Evolutionary conservation across 2,113 vertebrate species (phyloP), one percentile per base, ranked within the genome.

Genomic region (Tangachromis dhanisi): DNA sequence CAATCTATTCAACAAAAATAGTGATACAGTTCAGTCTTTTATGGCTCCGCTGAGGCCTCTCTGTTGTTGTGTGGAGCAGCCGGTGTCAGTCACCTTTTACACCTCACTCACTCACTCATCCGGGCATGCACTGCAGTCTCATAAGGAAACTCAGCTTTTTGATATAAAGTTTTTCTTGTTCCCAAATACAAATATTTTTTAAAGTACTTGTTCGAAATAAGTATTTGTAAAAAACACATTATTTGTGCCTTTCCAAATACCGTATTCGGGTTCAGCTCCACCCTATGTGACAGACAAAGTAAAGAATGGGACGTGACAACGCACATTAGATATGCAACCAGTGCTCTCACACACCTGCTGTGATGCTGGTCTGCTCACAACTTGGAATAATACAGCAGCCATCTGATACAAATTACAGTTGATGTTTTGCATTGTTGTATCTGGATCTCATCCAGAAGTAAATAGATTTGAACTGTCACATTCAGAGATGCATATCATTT

Each of bases 381-480:
- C 88, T 92, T 63, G 87, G 88, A 92, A 90, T 92, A 92, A 95
- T 87, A 14, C 26, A 73, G 82, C 88, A 88, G 87, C 88, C 83
- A 81, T 86, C 84, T 38, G 54, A 68, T 66, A 66, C 45, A 31
- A 76, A 88, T 93, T 88, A 83, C 79, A 26, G 2, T n/a, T 93
- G 92, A 87, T 86, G 83, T 91, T 84, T 91, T 53, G 80, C 3
- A 10, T 80, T 24, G 51, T 40, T 85, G 80, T 90, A 80, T 88
- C 59, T 89, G 85, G 80, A 90, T 85, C 53, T 73, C 84, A 40
- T 47, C 49, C 87, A 71, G 86, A 54, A 2, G 31, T 35, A 63
- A 84, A 90, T 84, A 88, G 78, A 83, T 83, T 45, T 76, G 45
- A 90, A 84, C 83, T 76, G 47, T 16, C 35, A 80, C 51, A 68